Evolutionary conservation across 2,888 invertebrate species (phyloP).

Genomic region (Rhodophaea formosa): DNA sequence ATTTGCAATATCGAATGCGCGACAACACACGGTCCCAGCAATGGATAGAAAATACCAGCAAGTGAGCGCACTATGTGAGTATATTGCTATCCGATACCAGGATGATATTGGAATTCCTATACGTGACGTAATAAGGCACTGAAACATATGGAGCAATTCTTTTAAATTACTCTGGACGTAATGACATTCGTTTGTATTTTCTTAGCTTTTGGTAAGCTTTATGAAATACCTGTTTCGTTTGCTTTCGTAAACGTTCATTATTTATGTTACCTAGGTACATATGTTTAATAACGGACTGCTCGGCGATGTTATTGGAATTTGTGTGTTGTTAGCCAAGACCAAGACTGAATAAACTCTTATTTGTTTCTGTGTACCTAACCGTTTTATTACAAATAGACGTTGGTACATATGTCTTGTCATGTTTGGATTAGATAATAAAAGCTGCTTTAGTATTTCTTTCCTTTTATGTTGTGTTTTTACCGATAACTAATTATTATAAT

Average conservation of each 20-base stretch:
- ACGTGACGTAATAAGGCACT: conserved; percentile 49
- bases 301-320: conserved; percentile 1
- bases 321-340: neutral
- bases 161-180: conserved; percentile 27
- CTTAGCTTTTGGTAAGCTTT: conserved; percentile 2
- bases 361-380: neutral
- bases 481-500: too few relatives aligned
- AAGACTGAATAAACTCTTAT: neutral
- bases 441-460: neutral
- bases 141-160: conserved; percentile 37
- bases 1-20: conserved; percentile 66
- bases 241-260: conserved; percentile 1
- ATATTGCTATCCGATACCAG: conserved; percentile 61
- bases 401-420: neutral
- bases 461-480: neutral
- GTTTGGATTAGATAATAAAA: neutral
- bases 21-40: conserved; percentile 51
- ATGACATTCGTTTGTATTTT: conserved; percentile 15
- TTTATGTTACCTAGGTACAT: conserved; percentile 5
- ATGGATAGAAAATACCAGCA: conserved; percentile 62
- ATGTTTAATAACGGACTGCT: neutral
- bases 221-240: neutral
- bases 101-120: conserved; percentile 69
- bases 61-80: conserved; percentile 52
- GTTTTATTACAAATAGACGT: neutral